Evolutionary conservation across 2,113 vertebrate genomes (phyloP), one percentile per base, ranked within the genome.

Genomic region (Aythya baeri): DNA sequence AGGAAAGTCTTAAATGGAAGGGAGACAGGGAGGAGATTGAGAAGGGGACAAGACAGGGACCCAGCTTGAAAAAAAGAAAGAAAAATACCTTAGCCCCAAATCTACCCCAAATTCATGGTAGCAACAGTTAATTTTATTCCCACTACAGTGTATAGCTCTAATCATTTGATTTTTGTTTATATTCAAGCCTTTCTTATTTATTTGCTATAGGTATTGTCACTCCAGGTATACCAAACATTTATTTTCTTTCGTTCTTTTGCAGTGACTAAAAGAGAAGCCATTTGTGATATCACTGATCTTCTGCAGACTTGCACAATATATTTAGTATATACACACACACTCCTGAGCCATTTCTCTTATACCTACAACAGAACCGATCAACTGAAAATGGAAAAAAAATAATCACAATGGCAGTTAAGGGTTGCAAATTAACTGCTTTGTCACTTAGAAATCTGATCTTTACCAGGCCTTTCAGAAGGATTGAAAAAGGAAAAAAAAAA

Each of bases 381-480:
- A 77, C 84, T 86, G 57, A 78, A 96, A 92, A 88, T 18, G 34
- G 34, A 46, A 89, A 83, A 52, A 52, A 63, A 71, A 43, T 27
- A 13, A 91, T n/a, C 52, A 21, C 18, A 94, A 67, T 16, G 4
- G 61, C 46, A 73, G 68, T 59, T 65, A 75, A 88, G 50, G 34
- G 38, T 13, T 91, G 46, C 29, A 83, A 91, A 83, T 82, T 77
- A 86, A 75, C 59, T 88, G 84, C 57, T 93, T 72, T 80, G 73
- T 70, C 72, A 84, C 58, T 94, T 68, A 57, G 38, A 92, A 92
- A 91, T 76, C 26, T 81, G 62, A 86, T 87, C 87, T 96, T 86
- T 85, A 86, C 72, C 85, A 79, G 94, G 88, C 67, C 85, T 91
- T 83, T 94, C 83, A 95, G 83, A 86, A 96, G 65, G 78, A 89